phyloP scores from a whole-genome alignment of 2,113 vertebrate genomes.

The Xiphophorus maculatus region DNA sequence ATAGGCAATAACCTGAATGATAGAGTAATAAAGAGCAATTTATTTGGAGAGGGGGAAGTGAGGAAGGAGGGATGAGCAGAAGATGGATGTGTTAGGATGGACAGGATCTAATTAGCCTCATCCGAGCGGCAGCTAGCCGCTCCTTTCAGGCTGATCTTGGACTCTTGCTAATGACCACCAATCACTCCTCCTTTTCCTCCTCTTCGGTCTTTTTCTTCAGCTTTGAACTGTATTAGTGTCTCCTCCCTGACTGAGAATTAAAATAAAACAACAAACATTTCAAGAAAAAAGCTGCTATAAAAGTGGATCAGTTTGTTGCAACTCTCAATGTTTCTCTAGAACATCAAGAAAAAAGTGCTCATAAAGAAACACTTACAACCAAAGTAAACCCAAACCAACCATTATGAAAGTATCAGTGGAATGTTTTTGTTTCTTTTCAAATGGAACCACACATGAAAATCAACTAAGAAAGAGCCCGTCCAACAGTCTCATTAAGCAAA shows the following conservation, averaged over 20 bases:
- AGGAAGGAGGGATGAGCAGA: constrained; percentile 51
- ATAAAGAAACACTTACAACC: too few relatives aligned
- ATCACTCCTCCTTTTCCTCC: constrained; percentile 3
- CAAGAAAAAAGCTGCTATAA: neutral
- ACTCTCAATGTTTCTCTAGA: too few relatives aligned
- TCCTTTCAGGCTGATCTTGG: constrained; percentile 63
- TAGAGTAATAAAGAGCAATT: constrained; percentile 81
- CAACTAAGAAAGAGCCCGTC: too few relatives aligned
- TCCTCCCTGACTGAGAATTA: neutral
- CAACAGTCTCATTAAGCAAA: too few relatives aligned
- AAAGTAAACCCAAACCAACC: too few relatives aligned
- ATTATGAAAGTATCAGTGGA: too few relatives aligned
- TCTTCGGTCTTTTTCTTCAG: constrained; percentile 7
- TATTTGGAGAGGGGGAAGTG: constrained; percentile 72
- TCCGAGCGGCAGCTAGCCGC: constrained; percentile 52
- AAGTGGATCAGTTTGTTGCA: neutral
- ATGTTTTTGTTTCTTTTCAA: too few relatives aligned
- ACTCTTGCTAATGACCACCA: constrained; percentile 67
- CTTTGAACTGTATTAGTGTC: neutral
- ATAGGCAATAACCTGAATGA: constrained; percentile 79
- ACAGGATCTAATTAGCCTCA: constrained; percentile 78
- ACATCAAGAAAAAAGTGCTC: too few relatives aligned
- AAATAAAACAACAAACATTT: constrained; percentile 2
- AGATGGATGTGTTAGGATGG: constrained; percentile 77
- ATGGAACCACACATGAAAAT: too few relatives aligned